These are phyloP conservation scores for Xanthorhoe spadicearia DNA, from an alignment of 2,888 invertebrate genomes.

Conservation along the genomic window DNA sequence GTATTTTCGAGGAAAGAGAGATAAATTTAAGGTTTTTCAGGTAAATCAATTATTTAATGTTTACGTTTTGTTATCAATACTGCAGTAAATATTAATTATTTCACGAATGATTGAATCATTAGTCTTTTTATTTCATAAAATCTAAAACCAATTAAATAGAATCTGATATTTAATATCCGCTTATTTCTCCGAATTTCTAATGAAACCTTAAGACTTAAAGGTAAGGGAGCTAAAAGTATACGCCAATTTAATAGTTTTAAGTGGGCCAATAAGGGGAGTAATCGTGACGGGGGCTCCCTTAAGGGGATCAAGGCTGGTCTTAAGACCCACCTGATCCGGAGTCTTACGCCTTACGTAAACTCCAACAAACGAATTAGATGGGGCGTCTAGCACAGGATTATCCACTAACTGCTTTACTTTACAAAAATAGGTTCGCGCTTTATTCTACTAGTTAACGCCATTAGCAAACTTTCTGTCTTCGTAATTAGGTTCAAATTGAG, in stretches of 20 bases:
- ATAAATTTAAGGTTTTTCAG: neutral
- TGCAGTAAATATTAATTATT: neutral
- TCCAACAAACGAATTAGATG: slow-evolving; percentile 67
- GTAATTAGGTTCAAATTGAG: slow-evolving; percentile 39
- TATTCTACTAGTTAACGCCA: slow-evolving; percentile 39
- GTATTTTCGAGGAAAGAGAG: neutral
- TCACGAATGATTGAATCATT: neutral
- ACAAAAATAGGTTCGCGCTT: slow-evolving; percentile 54
- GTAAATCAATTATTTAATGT: neutral
- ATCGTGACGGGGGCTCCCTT: slow-evolving; percentile 59
- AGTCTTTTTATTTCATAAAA: neutral
- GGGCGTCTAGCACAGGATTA: slow-evolving; percentile 64
- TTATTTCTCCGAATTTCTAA: slow-evolving; percentile 8
- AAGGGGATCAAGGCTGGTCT: slow-evolving; percentile 54
- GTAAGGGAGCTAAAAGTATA: slow-evolving; percentile 28
- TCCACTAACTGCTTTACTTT: slow-evolving; percentile 60
- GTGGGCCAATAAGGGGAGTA: slow-evolving; percentile 49
- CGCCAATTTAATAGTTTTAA: slow-evolving; percentile 48
- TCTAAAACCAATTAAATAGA: neutral
- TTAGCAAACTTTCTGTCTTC: slow-evolving; percentile 36
- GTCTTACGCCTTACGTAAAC: slow-evolving; percentile 57
- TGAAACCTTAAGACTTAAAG: slow-evolving; percentile 3
- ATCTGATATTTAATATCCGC: neutral
- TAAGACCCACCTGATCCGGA: slow-evolving; percentile 63
- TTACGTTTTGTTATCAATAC: neutral